These are phyloP conservation scores for Ceratina australensis DNA, from an alignment of 1,140 invertebrate species.

Conservation along the genomic window DNA sequence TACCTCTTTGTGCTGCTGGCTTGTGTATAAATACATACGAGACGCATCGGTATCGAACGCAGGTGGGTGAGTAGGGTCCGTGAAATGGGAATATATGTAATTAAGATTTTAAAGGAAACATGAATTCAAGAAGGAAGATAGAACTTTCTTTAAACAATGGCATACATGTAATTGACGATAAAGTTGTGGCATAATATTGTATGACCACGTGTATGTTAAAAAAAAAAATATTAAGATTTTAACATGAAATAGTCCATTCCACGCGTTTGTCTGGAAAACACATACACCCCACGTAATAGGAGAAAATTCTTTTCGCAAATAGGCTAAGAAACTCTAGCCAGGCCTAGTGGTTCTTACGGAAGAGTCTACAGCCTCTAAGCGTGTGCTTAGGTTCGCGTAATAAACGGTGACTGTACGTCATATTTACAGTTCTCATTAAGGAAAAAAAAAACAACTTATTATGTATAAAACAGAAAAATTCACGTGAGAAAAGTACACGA, in stretches of 20 bases:
- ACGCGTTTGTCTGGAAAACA: conserved; percentile 61
- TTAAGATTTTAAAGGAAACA: conserved; percentile 15
- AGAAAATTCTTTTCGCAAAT: conserved; percentile 44
- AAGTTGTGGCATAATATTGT: conserved; percentile 72
- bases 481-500: conserved; percentile 56
- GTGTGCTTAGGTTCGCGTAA: conserved; percentile 47
- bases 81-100: conserved; percentile 56
- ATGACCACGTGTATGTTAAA: conserved; percentile 70
- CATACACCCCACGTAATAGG: conserved; percentile 58
- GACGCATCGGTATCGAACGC: conserved; percentile 22
- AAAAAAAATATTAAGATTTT: conserved; percentile 66
- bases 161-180: conserved; percentile 51
- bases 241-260: conserved; percentile 72
- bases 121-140: conserved; percentile 56
- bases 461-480: conserved; percentile 40
- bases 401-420: conserved; percentile 41
- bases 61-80: conserved; percentile 42
- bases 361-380: conserved; percentile 48
- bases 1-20: conserved; percentile 71
- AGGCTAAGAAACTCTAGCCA: conserved; percentile 61
- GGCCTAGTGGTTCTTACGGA: conserved; percentile 56
- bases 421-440: conserved; percentile 42
- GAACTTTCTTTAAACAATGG: conserved; percentile 67
- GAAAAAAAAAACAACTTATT: conserved; percentile 30
- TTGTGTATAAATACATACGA: conserved; percentile 65